These are phyloP conservation scores for Lepisosteus osseus DNA, from an alignment of 2,113 vertebrate species.

Conservation along the genomic window DNA sequence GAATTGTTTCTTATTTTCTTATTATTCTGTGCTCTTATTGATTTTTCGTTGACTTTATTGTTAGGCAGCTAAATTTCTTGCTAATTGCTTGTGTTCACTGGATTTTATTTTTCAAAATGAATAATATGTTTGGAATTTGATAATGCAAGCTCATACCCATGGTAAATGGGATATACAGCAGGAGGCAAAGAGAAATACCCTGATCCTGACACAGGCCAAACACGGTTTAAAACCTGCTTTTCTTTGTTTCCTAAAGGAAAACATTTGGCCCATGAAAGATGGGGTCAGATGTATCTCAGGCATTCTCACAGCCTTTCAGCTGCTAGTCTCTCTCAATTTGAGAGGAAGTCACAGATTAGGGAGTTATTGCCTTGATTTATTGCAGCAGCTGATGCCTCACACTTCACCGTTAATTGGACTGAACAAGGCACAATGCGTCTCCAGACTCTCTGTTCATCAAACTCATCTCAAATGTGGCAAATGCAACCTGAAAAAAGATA, in stretches of 20 bases:
- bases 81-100: too few species aligned
- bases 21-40: too few species aligned
- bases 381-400: background rate
- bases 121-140: too few species aligned
- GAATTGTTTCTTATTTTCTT: too few species aligned
- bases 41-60: too few species aligned
- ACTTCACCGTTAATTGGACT: conserved; percentile 1
- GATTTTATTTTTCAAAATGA: too few species aligned
- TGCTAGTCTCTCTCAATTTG: conserved; percentile 2
- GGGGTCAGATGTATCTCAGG: conserved; percentile 9
- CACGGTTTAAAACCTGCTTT: too few species aligned
- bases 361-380: conserved; percentile 16
- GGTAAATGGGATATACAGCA: too few species aligned
- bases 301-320: conserved; percentile 17
- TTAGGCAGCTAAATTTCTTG: too few species aligned
- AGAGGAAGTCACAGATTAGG: background rate
- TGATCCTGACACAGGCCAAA: too few species aligned
- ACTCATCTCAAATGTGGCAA: background rate
- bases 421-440: background rate
- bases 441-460: conserved; percentile 1
- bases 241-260: background rate
- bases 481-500: background rate
- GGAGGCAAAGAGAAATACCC: too few species aligned
- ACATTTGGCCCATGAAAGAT: conserved; percentile 8
- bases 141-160: too few species aligned